These are phyloP conservation scores for Barypeithes pellucidus DNA, from an alignment of 2,888 invertebrate species.

Conservation along the genomic window DNA sequence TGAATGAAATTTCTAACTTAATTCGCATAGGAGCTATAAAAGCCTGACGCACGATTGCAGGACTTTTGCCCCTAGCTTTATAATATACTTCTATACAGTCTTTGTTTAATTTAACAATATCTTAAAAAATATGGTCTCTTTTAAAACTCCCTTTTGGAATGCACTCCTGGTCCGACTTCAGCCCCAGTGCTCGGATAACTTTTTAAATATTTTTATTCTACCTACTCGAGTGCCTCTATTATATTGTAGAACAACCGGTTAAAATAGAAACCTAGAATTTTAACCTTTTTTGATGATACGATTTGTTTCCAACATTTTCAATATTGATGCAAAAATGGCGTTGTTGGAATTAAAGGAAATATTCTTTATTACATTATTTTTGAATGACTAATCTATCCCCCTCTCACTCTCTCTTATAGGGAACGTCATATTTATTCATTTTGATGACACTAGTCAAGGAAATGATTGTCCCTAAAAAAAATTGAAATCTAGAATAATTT, in stretches of 20 bases:
- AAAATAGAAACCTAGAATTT: constrained; percentile 2
- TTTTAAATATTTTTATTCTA: constrained; percentile 64
- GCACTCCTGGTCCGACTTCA: constrained; percentile 43
- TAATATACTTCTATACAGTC: no score
- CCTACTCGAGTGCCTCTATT: constrained; percentile 78
- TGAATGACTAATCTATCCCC: no score
- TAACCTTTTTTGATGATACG: neutral
- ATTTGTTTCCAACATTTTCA: neutral
- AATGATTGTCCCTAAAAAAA: no score
- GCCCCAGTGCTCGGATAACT: constrained; percentile 61
- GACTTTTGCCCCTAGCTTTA: no score
- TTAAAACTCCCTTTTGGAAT: neutral
- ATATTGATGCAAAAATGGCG: neutral
- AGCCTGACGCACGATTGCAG: no score
- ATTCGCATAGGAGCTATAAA: no score
- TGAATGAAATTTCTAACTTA: no score
- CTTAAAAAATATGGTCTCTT: neutral
- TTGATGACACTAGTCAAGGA: no score
- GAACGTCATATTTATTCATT: no score
- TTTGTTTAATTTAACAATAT: neutral
- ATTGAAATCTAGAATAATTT: no score
- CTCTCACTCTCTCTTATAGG: no score
- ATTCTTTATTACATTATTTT: neutral
- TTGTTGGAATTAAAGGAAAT: neutral
- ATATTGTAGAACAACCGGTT: constrained; percentile 46